phyloP scores from a whole-genome alignment of 2,888 invertebrate genomes.

The Noctua fimbriata region DNA sequence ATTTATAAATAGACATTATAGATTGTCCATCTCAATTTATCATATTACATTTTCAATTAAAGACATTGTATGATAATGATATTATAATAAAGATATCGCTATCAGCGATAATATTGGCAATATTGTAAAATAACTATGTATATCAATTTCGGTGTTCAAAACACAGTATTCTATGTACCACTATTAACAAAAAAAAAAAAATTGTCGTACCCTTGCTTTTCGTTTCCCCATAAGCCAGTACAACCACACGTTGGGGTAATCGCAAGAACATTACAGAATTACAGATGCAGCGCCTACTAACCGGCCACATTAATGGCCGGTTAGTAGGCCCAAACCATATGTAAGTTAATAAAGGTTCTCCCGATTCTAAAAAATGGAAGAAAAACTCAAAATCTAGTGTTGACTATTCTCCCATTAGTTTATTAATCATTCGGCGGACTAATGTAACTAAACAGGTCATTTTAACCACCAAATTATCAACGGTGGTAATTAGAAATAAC shows the following conservation, averaged over 20 bases:
- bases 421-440: conserved; percentile 38
- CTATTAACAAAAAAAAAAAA: too few relatives aligned
- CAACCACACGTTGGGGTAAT: neutral
- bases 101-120: neutral
- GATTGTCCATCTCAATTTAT: neutral
- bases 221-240: neutral
- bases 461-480: neutral
- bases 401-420: neutral
- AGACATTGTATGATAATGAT: neutral
- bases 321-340: neutral
- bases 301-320: neutral
- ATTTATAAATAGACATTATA: neutral
- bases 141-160: neutral
- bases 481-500: neutral
- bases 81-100: neutral
- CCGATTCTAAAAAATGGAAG: neutral
- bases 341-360: neutral
- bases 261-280: neutral
- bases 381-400: neutral
- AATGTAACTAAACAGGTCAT: neutral
- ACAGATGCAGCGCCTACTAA: neutral
- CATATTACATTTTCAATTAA: neutral
- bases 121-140: neutral
- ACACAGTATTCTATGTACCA: neutral
- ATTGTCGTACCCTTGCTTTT: neutral